Percentiles rank a stretch among this genome's conserved stretches.
These are phyloP conservation scores for Hyposmocoma kahamanoa DNA, from an alignment of 1,140 invertebrate species.

Conservation along the genomic window DNA sequence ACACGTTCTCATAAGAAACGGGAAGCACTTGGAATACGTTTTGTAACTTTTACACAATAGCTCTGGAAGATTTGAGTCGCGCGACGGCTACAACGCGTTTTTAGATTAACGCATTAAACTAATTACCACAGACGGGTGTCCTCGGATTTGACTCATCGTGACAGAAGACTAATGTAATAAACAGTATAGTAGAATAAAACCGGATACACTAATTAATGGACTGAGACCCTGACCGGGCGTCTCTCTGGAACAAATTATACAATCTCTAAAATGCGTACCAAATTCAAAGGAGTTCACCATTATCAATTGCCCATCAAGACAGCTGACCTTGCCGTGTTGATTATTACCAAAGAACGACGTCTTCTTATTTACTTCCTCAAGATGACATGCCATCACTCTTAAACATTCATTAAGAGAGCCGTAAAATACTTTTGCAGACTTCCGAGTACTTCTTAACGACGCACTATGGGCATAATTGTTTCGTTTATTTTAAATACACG, in stretches of 20 bases:
- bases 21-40: constrained; percentile 14
- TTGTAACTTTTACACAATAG: background rate
- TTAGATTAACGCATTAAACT: constrained; percentile 42
- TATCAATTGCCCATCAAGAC: background rate
- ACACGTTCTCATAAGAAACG: constrained; percentile 29
- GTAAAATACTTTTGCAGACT: constrained; percentile 27
- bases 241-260: constrained; percentile 13
- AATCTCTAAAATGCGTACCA: constrained; percentile 8
- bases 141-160: constrained; percentile 50
- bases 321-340: constrained; percentile 19
- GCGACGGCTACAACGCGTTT: background rate
- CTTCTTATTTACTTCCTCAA: constrained; percentile 15
- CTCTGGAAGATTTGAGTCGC: background rate
- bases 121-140: constrained; percentile 51
- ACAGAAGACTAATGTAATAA: constrained; percentile 61
- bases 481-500: no score
- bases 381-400: constrained; percentile 34
- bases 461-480: background rate
- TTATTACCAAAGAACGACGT: constrained; percentile 14
- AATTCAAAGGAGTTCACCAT: constrained; percentile 17
- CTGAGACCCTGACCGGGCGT: constrained; percentile 43
- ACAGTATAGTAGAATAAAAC: constrained; percentile 58
- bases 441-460: constrained; percentile 19
- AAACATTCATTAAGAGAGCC: constrained; percentile 26
- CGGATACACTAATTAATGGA: constrained; percentile 63